Conservation (phyloP, 2,113 vertebrate genomes). For the Pandion haliaetus region DNA sequence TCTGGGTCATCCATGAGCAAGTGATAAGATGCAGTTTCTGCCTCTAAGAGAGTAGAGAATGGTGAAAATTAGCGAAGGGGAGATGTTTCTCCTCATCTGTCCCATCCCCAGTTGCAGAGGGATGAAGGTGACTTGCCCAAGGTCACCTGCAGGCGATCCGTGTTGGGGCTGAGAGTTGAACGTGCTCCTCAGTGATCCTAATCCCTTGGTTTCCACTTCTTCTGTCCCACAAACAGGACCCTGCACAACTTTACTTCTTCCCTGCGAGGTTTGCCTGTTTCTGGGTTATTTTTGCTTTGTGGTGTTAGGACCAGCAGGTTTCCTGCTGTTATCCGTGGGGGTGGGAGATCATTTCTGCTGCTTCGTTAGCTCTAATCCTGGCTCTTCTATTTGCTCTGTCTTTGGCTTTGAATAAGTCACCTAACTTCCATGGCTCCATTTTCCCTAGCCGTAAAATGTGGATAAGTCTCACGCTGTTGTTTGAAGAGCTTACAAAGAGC, state of each 20-base stretch:
- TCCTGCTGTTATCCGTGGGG: background rate
- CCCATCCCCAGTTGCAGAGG: background rate
- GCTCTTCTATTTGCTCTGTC: background rate
- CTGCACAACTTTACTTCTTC: background rate
- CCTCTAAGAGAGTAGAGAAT: background rate
- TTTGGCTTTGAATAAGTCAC: background rate
- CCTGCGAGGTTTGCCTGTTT: background rate
- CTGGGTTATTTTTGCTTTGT: background rate
- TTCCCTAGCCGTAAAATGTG: fast-evolving
- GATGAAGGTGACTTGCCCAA: background rate
- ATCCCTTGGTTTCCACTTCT: fast-evolving
- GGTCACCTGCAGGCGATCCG: background rate
- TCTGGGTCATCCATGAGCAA: fast-evolving
- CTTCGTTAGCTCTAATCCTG: background rate
- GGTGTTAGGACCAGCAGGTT: background rate
- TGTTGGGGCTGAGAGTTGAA: background rate
- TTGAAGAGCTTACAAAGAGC: background rate
- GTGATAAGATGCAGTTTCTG: background rate
- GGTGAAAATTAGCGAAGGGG: background rate
- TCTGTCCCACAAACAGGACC: background rate
- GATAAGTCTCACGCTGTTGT: background rate
- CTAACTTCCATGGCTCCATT: background rate
- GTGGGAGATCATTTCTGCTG: background rate
- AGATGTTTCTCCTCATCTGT: background rate
- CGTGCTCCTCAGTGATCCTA: fast-evolving